Conservation (phyloP, 1,140 invertebrate genomes). For the Drosophila yakuba region DNA sequence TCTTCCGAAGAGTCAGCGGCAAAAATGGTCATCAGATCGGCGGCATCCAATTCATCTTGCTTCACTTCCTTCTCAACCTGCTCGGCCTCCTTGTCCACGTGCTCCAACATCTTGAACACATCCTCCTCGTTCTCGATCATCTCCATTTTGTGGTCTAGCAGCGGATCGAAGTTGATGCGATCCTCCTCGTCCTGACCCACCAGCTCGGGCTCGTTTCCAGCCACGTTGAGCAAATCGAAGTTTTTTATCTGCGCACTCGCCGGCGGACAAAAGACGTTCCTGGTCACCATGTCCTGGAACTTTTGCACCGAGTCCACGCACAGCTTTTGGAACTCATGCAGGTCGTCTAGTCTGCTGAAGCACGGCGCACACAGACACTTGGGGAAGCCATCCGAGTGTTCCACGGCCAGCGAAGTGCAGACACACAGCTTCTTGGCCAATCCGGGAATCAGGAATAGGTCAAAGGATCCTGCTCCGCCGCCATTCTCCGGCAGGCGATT, state of each 20-base stretch:
- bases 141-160: constrained; percentile 80
- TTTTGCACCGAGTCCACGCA: constrained; percentile 72
- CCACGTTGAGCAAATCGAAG: constrained; percentile 62
- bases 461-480: constrained; percentile 42
- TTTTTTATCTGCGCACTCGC: constrained; percentile 43
- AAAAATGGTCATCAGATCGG: constrained; percentile 32
- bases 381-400: constrained; percentile 75
- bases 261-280: constrained; percentile 46
- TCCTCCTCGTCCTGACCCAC: constrained; percentile 65
- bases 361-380: constrained; percentile 70
- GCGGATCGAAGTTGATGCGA: constrained; percentile 76
- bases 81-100: constrained; percentile 76
- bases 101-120: constrained; percentile 81
- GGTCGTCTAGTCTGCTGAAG: constrained; percentile 63
- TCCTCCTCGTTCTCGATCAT: constrained; percentile 79
- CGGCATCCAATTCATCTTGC: constrained; percentile 33
- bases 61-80: constrained; percentile 58
- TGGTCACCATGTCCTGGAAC: constrained; percentile 72
- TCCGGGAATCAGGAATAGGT: constrained; percentile 71
- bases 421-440: constrained; percentile 74
- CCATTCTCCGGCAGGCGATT: constrained; percentile 61
- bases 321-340: constrained; percentile 76
- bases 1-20: constrained; percentile 40
- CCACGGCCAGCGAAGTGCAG: constrained; percentile 73
- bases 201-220: constrained; percentile 44